Base-by-base conservation (phyloP, 2,113 vertebrate genomes). In the Heloderma charlesbogerti region DNA sequence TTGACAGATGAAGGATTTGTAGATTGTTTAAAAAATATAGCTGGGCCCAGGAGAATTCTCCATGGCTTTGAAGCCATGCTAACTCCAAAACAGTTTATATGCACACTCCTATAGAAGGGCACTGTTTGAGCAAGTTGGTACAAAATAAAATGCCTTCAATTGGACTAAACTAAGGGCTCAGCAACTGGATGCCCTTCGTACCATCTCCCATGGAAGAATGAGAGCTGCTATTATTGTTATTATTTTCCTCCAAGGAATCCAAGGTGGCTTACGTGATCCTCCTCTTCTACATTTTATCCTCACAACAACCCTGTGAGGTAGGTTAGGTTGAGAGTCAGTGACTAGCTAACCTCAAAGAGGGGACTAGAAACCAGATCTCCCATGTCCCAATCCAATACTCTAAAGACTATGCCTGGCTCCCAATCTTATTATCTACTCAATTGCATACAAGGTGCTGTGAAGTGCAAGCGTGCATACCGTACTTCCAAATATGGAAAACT, bases 401-500 rank as follows among this genome's bases (percentile, higher is more conserved):
- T 54, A 54, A 54, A 1, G 10, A 7, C 51, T 54, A 12, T 9
- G 10, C 51, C 51, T 54, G 51, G 51, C 51, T 54, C 51, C 51
- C 25, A 43, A 20, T 45, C 37, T 57, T 60, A 40, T 57, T 74
- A 87, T 6, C 27, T 87, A 29, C 37, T 77, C 72, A 57, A 29
- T 5, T 45, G 48, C 2, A 79, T 43, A 43, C 12, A 84, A 84
- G 13, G 29, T 6, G 77, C 48, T 67, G 22, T 20, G 57, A 63
- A 43, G 8, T 18, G 69, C 15, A 63, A 31, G 54, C 10, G 78
- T 20, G 51, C 96, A 93, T 97, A 97, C 97, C 97, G 80, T 97
- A 99, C 87, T 98, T 98, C 98, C 98, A 99, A 90, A 99, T 98
- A 91, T 98, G 98, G 94, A 99, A 97, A 34, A 98, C 97, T 94